Conservation (phyloP, 2,113 vertebrate genomes). For the Cyprinus carpio region DNA sequence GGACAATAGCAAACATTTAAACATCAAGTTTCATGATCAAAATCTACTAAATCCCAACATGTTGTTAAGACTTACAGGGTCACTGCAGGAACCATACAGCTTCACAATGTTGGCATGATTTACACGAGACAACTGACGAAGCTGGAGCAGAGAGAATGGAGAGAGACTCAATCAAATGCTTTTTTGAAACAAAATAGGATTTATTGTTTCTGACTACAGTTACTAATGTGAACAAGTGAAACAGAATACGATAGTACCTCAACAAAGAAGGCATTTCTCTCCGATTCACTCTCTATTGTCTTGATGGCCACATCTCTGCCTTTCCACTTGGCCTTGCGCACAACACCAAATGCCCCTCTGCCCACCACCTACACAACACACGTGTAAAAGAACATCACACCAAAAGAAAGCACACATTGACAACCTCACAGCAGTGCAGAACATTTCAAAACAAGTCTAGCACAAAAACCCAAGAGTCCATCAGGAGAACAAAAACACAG, state of each 20-base stretch:
- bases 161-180: conserved; percentile 13
- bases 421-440: not conserved
- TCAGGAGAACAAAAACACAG: not conserved
- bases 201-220: not conserved
- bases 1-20: not conserved
- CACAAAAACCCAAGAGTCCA: not conserved
- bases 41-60: not conserved
- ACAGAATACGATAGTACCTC: conserved; percentile 78
- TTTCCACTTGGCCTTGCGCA: conserved; percentile 99
- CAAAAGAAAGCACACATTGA: not conserved
- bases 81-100: conserved; percentile 95
- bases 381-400: not conserved
- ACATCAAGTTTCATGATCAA: not conserved
- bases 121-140: conserved; percentile 95
- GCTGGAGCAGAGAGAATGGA: conserved; percentile 63
- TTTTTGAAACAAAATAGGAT: not conserved
- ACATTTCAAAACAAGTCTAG: not conserved
- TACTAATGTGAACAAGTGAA: not conserved
- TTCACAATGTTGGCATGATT: conserved; percentile 99
- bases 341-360: conserved; percentile 97
- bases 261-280: conserved; percentile 95
- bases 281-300: conserved; percentile 98
- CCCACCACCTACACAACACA: conserved; percentile 87
- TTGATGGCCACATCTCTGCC: conserved; percentile 99
- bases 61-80: conserved; percentile 84